Percentiles rank a stretch among this genome's conserved stretches.
Evolutionary conservation across 2,797 vertebrate genomes (phyloP).

Genomic region (Chrosomus eos): DNA sequence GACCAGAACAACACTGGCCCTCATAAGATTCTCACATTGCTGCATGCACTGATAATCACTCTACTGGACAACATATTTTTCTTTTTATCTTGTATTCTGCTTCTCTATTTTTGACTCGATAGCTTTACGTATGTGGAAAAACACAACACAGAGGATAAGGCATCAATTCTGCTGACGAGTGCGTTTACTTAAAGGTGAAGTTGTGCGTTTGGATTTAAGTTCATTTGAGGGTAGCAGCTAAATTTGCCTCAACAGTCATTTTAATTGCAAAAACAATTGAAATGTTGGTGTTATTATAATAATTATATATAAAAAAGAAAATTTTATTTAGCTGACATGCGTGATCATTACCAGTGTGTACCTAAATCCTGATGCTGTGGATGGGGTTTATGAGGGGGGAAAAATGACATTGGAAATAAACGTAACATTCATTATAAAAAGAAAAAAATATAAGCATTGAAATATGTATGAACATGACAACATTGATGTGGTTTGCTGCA

Average conservation of each 20-base stretch:
- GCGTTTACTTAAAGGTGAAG: constrained; percentile 63
- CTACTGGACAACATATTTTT: constrained; percentile 53
- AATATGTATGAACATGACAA: constrained; percentile 54
- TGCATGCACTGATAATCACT: constrained; percentile 69
- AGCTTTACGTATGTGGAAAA: constrained; percentile 27
- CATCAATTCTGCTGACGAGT: constrained; percentile 63
- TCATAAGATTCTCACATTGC: constrained; percentile 63
- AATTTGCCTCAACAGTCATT: constrained; percentile 71
- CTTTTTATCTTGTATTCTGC: constrained; percentile 44
- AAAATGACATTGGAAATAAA: constrained; percentile 44
- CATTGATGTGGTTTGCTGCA: constrained; percentile 71
- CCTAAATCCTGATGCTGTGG: constrained; percentile 53
- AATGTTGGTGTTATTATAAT: constrained; percentile 43
- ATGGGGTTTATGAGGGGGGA: constrained; percentile 16
- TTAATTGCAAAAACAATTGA: constrained; percentile 53
- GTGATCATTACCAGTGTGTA: constrained; percentile 68
- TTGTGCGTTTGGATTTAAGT: constrained; percentile 73
- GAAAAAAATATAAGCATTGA: constrained; percentile 24
- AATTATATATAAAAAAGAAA: not conserved
- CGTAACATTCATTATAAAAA: not conserved
- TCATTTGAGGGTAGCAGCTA: constrained; percentile 77
- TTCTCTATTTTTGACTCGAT: constrained; percentile 49
- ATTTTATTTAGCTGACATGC: constrained; percentile 12
- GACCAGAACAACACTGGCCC: constrained; percentile 56
- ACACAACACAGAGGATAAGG: constrained; percentile 62